phyloP scores from a whole-genome alignment of 37 sponge, comb jelly and placozoan species.

The Halichondria panicea region DNA sequence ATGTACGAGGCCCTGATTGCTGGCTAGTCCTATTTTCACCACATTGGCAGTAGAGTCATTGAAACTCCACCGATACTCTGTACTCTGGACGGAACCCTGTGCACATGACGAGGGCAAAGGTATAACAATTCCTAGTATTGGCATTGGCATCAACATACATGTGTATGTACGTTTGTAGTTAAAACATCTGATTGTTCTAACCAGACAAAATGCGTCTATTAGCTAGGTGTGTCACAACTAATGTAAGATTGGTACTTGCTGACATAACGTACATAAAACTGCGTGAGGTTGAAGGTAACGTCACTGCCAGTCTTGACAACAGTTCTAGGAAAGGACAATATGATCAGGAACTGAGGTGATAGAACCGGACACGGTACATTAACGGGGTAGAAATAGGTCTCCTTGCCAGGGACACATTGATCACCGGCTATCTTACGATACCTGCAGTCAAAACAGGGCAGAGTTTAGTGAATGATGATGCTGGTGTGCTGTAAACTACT shows the following conservation, averaged over 20 bases:
- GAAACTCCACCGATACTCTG: conserved; percentile 30
- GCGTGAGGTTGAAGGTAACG: conserved; percentile 13
- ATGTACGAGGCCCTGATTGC: neutral
- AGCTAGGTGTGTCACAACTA: neutral
- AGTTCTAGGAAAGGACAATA: neutral
- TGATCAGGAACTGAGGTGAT: conserved; percentile 11
- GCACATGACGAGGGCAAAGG: neutral
- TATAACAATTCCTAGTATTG: no score
- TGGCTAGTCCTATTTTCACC: conserved; percentile 3
- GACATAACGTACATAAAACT: neutral
- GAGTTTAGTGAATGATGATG: neutral
- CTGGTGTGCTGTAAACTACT: neutral
- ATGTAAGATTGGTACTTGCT: neutral
- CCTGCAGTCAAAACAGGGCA: conserved; percentile 12
- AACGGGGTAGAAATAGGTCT: conserved; percentile 12
- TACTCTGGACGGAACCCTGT: conserved; percentile 8
- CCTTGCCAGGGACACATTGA: conserved; percentile 38
- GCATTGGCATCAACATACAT: no score
- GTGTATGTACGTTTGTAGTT: no score
- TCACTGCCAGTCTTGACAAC: neutral
- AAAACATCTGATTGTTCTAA: no score
- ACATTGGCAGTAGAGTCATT: conserved; percentile 6
- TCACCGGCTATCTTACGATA: conserved; percentile 74
- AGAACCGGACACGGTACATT: conserved; percentile 4
- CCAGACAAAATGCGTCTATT: no score